phyloP scores from a whole-genome alignment of 2,797 vertebrate species.

The Pseudochaenichthys georgianus region DNA sequence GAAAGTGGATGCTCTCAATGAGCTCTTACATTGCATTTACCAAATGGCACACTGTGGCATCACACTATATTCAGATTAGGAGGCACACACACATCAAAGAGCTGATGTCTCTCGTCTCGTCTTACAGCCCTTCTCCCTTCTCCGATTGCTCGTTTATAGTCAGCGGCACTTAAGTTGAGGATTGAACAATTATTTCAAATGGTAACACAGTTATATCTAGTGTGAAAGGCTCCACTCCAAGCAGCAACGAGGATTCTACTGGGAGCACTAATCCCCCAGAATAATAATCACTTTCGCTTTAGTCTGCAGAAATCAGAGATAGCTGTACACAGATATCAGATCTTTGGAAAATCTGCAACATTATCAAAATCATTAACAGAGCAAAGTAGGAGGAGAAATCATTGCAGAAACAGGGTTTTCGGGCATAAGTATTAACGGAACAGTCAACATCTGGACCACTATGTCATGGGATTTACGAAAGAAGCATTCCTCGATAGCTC shows the following conservation, averaged over 20 bases:
- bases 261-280: slow-evolving; percentile 43
- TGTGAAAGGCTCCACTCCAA: slow-evolving; percentile 22
- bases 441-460: slow-evolving; percentile 4
- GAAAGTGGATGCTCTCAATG: not conserved
- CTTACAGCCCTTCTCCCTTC: not conserved
- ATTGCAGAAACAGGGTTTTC: not conserved
- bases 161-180: not conserved
- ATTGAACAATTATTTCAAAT: slow-evolving; percentile 21
- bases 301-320: slow-evolving; percentile 25
- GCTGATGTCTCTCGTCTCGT: not conserved
- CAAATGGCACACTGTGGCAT: slow-evolving; percentile 4
- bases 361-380: slow-evolving; percentile 17
- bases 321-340: slow-evolving; percentile 29
- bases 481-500: not conserved
- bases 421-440: slow-evolving; percentile 1
- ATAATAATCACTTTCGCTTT: slow-evolving; percentile 47
- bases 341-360: slow-evolving; percentile 31
- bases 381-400: slow-evolving; percentile 2
- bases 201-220: slow-evolving; percentile 6
- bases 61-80: slow-evolving; percentile 23
- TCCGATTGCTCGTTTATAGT: slow-evolving; percentile 30
- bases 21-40: slow-evolving; percentile 5
- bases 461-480: not conserved
- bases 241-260: slow-evolving; percentile 32
- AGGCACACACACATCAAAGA: slow-evolving; percentile 26